Evolutionary conservation across 2,888 invertebrate genomes (phyloP).

Genomic region (Conchocele bisecta): DNA sequence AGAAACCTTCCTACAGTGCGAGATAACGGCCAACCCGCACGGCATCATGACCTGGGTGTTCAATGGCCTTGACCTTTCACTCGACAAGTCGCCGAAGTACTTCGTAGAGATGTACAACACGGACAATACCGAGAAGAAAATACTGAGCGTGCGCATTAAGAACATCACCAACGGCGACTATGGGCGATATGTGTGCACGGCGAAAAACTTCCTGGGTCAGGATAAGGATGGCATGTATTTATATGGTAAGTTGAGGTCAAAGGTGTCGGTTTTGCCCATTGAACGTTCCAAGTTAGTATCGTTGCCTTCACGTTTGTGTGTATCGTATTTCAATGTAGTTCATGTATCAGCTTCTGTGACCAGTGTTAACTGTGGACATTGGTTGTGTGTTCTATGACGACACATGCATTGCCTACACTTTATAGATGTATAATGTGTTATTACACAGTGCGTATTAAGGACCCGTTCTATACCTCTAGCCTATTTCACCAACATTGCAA

Average conservation of each 20-base stretch:
- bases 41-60: conserved; percentile 69
- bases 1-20: conserved; percentile 77
- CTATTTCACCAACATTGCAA: too few relatives aligned
- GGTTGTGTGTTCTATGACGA: too few relatives aligned
- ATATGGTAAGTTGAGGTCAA: conserved; percentile 68
- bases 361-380: too few relatives aligned
- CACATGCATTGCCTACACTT: too few relatives aligned
- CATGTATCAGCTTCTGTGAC: too few relatives aligned
- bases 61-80: conserved; percentile 30
- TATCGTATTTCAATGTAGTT: too few relatives aligned
- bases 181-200: conserved; percentile 63
- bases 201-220: conserved; percentile 57
- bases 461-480: too few relatives aligned
- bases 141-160: conserved; percentile 58
- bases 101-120: conserved; percentile 64
- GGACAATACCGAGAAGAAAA: conserved; percentile 56
- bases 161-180: conserved; percentile 53
- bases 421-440: too few relatives aligned
- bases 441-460: too few relatives aligned
- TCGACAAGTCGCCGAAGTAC: conserved; percentile 49
- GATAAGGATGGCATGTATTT: conserved; percentile 63
- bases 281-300: too few relatives aligned
- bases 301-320: too few relatives aligned
- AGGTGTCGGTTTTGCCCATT: too few relatives aligned
- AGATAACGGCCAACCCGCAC: conserved; percentile 71